A percentile compares a stretch with the other conserved stretches of the same genome.
Conservation (phyloP, 2,113 vertebrate species). For the Grallaria varia region DNA sequence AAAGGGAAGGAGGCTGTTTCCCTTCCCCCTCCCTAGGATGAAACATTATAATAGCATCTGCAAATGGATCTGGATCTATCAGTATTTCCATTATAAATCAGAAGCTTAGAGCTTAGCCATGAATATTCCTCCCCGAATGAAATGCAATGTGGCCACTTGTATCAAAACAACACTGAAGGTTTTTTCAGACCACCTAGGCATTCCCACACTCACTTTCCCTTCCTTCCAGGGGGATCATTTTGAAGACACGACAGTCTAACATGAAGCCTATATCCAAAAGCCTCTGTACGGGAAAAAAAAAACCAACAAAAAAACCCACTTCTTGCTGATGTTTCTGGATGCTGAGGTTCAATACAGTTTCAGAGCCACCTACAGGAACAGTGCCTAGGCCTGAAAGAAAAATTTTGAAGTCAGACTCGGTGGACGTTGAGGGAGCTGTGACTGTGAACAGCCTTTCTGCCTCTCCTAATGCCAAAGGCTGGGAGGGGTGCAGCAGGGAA, state of each 20-base stretch:
- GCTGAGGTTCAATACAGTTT: background rate
- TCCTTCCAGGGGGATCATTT: background rate
- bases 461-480: fast-evolving
- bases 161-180: background rate
- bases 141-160: background rate
- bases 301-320: too few relatives aligned
- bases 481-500: background rate
- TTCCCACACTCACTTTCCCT: background rate
- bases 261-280: background rate
- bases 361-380: background rate
- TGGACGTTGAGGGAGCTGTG: background rate
- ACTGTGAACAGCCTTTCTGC: background rate
- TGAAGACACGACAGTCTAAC: background rate
- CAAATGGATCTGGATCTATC: conserved; percentile 66
- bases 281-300: background rate
- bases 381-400: background rate
- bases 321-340: background rate
- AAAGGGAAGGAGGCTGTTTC: conserved; percentile 44
- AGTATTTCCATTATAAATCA: conserved; percentile 66
- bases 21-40: conserved; percentile 45
- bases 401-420: background rate
- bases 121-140: conserved; percentile 56
- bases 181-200: conserved; percentile 42
- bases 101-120: conserved; percentile 56
- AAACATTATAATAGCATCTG: conserved; percentile 67